Evolutionary conservation across 2,113 vertebrate genomes (phyloP).

Genomic region (Clarias batrachus): DNA sequence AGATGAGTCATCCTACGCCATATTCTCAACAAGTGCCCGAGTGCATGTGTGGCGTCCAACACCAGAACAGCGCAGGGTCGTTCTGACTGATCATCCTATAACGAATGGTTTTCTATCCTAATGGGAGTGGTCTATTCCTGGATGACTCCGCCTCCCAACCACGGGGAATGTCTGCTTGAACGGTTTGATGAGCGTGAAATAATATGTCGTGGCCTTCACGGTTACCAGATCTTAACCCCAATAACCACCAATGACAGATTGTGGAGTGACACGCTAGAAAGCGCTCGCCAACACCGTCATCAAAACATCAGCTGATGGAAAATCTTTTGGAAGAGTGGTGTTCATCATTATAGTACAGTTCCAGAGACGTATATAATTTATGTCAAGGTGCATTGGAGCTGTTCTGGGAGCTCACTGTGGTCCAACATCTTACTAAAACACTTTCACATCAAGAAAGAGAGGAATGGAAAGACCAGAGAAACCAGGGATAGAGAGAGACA

Average conservation of each 20-base stretch:
- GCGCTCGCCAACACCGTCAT: not conserved
- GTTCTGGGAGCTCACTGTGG: not conserved
- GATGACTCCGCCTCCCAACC: not conserved
- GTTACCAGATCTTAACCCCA: not conserved
- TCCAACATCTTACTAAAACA: not conserved
- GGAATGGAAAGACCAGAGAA: not conserved
- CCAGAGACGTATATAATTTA: not conserved
- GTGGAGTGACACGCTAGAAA: not conserved
- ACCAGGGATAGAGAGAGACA: not conserved
- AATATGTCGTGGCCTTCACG: not conserved
- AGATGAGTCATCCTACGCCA: constrained; percentile 17
- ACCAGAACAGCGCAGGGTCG: not conserved
- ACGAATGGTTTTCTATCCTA: not conserved
- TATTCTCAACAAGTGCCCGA: constrained; percentile 1
- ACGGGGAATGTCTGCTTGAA: not conserved
- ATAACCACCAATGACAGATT: not conserved
- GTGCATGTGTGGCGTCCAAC: not conserved
- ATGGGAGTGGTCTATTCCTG: not conserved
- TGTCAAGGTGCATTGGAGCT: not conserved
- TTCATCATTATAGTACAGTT: not conserved
- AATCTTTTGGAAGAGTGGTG: not conserved
- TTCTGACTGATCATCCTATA: not conserved
- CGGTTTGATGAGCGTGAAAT: not conserved
- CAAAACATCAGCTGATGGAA: not conserved
- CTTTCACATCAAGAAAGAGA: not conserved